Percentiles rank a stretch among this genome's conserved stretches.
phyloP scores from a whole-genome alignment of 2,888 invertebrate genomes.

The Venusia cambrica region DNA sequence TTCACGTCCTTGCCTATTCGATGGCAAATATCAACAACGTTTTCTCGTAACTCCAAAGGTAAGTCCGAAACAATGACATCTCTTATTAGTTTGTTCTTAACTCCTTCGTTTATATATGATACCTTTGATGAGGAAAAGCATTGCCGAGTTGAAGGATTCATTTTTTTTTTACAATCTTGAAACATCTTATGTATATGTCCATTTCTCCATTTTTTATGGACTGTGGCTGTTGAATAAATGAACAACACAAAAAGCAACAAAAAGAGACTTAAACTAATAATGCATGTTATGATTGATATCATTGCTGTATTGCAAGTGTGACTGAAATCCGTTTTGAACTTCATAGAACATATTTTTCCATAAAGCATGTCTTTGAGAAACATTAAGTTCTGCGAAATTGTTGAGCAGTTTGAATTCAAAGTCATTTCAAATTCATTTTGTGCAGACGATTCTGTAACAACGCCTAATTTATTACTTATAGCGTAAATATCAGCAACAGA shows the following conservation, averaged over 20 bases:
- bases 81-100: constrained; percentile 48
- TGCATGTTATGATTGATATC: constrained; percentile 40
- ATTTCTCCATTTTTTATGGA: constrained; percentile 34
- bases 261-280: constrained; percentile 39
- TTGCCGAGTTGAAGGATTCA: constrained; percentile 22
- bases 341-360: constrained; percentile 46
- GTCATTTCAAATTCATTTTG: constrained; percentile 30
- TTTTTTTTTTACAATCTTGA: constrained; percentile 21
- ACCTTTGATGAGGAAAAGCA: constrained; percentile 10
- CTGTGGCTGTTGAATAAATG: constrained; percentile 35
- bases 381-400: constrained; percentile 59
- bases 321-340: constrained; percentile 39
- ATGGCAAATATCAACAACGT: constrained; percentile 50
- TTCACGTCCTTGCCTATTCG: constrained; percentile 46
- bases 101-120: constrained; percentile 35
- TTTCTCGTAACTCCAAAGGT: constrained; percentile 54
- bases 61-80: constrained; percentile 56
- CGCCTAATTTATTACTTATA: constrained; percentile 50
- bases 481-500: constrained; percentile 52
- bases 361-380: constrained; percentile 51
- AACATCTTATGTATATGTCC: constrained; percentile 27
- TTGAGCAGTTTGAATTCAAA: constrained; percentile 53
- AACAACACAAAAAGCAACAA: constrained; percentile 43
- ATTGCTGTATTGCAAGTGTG: constrained; percentile 43
- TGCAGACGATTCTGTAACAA: constrained; percentile 33